These are phyloP conservation scores for Cynaeus angustus DNA, from an alignment of 2,888 invertebrate species.

Conservation along the genomic window DNA sequence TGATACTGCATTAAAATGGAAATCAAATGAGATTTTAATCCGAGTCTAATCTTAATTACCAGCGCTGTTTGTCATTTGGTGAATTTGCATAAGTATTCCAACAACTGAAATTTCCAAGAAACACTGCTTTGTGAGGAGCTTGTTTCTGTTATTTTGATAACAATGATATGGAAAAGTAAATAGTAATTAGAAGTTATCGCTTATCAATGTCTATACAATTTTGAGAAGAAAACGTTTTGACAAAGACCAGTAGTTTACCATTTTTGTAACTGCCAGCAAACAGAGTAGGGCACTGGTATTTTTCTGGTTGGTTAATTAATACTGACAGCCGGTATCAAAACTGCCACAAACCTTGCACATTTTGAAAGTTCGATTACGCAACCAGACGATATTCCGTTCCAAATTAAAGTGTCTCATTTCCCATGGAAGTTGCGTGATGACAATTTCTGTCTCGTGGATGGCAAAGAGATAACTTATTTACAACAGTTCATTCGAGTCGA, in stretches of 20 bases:
- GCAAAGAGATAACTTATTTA: constrained; percentile 3
- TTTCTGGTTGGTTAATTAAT: too few species aligned
- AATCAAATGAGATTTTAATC: constrained; percentile 17
- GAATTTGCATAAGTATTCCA: constrained; percentile 5
- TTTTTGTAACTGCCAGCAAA: too few species aligned
- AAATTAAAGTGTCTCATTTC: background rate
- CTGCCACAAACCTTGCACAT: too few species aligned
- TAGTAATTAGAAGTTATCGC: too few species aligned
- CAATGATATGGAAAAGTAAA: too few species aligned
- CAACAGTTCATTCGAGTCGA: background rate
- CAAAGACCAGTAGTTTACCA: too few species aligned
- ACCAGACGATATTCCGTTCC: background rate
- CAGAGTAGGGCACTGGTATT: too few species aligned
- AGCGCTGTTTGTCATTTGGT: constrained; percentile 12
- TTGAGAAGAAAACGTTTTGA: too few species aligned
- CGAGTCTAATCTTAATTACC: constrained; percentile 19
- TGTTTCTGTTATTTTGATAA: background rate
- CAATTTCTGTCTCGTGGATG: background rate
- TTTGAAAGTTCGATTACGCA: background rate
- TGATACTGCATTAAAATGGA: constrained; percentile 15
- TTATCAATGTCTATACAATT: too few species aligned
- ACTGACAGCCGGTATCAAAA: too few species aligned
- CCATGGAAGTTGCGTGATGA: background rate
- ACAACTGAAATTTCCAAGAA: background rate
- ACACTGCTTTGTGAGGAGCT: too few species aligned